These are phyloP conservation scores for Stegophylla sp. DNA, from an alignment of 2,888 invertebrate species.

Conservation along the genomic window DNA sequence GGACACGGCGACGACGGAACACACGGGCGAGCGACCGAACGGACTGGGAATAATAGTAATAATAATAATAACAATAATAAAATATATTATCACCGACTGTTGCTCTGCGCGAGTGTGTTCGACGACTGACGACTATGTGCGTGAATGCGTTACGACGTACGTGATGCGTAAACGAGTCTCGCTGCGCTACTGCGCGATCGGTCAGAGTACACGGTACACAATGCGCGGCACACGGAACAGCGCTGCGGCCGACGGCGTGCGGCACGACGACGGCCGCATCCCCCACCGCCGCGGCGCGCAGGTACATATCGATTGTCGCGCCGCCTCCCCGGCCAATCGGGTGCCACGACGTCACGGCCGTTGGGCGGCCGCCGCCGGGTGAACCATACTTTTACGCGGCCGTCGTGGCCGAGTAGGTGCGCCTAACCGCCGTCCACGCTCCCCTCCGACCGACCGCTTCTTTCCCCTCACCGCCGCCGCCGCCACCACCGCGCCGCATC, in stretches of 20 bases:
- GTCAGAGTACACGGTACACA: background rate
- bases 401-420: background rate
- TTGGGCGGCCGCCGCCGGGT: conserved; percentile 47
- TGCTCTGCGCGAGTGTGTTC: too few species aligned
- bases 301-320: conserved; percentile 53
- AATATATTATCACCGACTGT: background rate
- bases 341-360: conserved; percentile 38
- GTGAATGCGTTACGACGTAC: too few species aligned
- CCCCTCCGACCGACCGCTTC: background rate
- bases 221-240: background rate
- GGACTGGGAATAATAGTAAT: background rate
- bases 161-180: conserved; percentile 7
- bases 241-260: background rate
- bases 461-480: background rate
- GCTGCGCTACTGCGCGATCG: conserved; percentile 20
- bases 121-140: too few species aligned
- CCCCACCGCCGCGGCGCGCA: conserved; percentile 42
- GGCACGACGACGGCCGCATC: background rate
- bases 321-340: conserved; percentile 52
- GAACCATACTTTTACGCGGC: conserved; percentile 45
- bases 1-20: background rate
- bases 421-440: background rate
- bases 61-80: background rate
- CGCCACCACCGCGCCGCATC: background rate
- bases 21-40: background rate